Conservation (phyloP, 1,140 invertebrate genomes). For the Bursaphelenchus mucronatus region DNA sequence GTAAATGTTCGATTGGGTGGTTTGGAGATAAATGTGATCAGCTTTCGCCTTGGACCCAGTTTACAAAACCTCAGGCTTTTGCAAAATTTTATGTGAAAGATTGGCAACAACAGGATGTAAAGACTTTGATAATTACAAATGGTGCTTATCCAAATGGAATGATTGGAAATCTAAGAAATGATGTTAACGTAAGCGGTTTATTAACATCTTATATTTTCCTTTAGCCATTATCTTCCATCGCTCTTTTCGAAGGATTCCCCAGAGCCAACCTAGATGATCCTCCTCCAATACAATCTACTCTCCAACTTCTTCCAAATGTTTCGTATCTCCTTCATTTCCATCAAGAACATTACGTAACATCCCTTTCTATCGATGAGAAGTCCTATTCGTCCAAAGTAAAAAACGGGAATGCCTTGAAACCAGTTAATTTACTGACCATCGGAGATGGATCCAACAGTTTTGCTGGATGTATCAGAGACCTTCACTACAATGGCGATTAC, state of each 20-base stretch:
- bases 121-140: too few species aligned
- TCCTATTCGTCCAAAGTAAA: constrained; percentile 4
- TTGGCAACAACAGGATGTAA: too few species aligned
- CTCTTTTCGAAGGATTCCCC: too few species aligned
- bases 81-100: too few species aligned
- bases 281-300: too few species aligned
- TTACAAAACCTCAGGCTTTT: constrained; percentile 39
- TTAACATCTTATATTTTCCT: too few species aligned
- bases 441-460: constrained; percentile 24
- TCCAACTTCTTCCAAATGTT: background rate
- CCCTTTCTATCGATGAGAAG: background rate
- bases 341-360: constrained; percentile 7
- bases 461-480: constrained; percentile 32
- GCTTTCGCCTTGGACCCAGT: constrained; percentile 52
- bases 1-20: constrained; percentile 53
- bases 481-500: constrained; percentile 27
- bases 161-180: too few species aligned
- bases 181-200: too few species aligned
- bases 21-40: constrained; percentile 51
- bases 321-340: constrained; percentile 16
- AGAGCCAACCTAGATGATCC: too few species aligned
- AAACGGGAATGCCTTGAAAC: background rate
- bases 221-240: too few species aligned
- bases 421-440: constrained; percentile 23
- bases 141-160: too few species aligned